Base-by-base conservation (phyloP, 2,888 invertebrate species). In the Cylloceria caligata region DNA sequence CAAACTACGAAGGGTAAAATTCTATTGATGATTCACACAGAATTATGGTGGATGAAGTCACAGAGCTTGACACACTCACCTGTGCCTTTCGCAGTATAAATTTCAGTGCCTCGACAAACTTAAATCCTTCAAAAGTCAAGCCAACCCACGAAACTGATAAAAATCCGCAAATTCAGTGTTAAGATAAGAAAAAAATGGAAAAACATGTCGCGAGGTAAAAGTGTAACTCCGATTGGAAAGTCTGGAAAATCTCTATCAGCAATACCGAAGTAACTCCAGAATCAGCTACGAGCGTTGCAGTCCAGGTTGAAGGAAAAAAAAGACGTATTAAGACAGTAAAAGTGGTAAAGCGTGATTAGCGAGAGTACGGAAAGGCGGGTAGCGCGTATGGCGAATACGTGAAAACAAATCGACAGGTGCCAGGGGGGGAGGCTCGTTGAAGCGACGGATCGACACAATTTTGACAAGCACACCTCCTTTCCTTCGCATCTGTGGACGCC, bases 401-500 rank as follows among this genome's bases (percentile, higher is more conserved):
- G 64, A 76, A 83, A 84, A 86, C 80, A 81, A 83, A 83, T 85
- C 39, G 85, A 86, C 87, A 88, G 87, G 85, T 88, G 86, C 75
- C 57, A 57, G 42, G 45, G 49, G 30, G 45, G 19, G 49, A 39
- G 42, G 45, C 39, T 9, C 30, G 55, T 57, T 72, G 64, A 36
- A 69, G 67, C 65, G 71, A 87, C 85, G 80, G 86, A 77, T 87
- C 87, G 89, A 89, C 88, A 89, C 87, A 87, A 89, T 90, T 90
- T 89, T 90, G 90, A 90, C 90, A 89, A 88, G 86, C 78, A 83
- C 85, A 85, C 83, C 81, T 80, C 83, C 55, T 42, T 57, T 39
- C 39, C 55, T 39, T 55, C 55, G 69, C 55, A 69, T 69, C 55
- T 39, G 55, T 42, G 78, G 75, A 76, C 84, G 83, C 85, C 76